Base-by-base conservation (phyloP, 2,888 invertebrate genomes). In the Herminia tarsipennalis region DNA sequence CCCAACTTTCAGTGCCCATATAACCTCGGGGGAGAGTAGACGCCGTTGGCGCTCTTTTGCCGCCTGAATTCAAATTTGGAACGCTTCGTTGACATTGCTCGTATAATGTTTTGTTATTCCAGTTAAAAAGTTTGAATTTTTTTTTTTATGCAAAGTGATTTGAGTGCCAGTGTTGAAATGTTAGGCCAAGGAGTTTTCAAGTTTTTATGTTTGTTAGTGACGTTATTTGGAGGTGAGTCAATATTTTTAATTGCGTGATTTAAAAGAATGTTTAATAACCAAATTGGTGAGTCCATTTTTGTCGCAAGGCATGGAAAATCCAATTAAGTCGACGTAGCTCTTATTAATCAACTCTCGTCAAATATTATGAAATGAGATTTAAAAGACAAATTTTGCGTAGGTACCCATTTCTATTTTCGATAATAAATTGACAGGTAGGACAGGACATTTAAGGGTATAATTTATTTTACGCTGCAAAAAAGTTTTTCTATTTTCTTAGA, bases 201-300 rank as follows among this genome's bases (percentile, higher is more conserved):
- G 64, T 71, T 81, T 61, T 64, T 67, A 38, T 69, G 73, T 50
- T 62, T 83, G 38, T 71, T 86, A 51, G 56, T 86, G 61, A 76
- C 81, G 66, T 63, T 83, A 49, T 81, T 86, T 42, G 81, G 85
- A 66, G 87, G 88, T 89, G 70, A 83, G 88, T 79, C 22, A 24
- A 17, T 38, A 29, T 42, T 46, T 53, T 40, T 38, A 2, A 40
- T 18, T 32, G 16, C 3, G 14, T 32, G 27, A 42, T 51, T 46
- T 58, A 30, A 37, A 30, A 44, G n/a, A n/a, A 42, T 34, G 30
- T 25, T 36, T 2, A 1, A 6, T 35, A 34, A 35, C 14, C 5
- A 12, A 5, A 14, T 21, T n/a, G 13, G 33, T 13, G 9, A 8
- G 2, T 13, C n/a, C 1, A 8, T 10, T 35, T 34, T 16, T 14